These are phyloP conservation scores for Morus bassanus DNA, from an alignment of 2,797 vertebrate species.

Conservation along the genomic window DNA sequence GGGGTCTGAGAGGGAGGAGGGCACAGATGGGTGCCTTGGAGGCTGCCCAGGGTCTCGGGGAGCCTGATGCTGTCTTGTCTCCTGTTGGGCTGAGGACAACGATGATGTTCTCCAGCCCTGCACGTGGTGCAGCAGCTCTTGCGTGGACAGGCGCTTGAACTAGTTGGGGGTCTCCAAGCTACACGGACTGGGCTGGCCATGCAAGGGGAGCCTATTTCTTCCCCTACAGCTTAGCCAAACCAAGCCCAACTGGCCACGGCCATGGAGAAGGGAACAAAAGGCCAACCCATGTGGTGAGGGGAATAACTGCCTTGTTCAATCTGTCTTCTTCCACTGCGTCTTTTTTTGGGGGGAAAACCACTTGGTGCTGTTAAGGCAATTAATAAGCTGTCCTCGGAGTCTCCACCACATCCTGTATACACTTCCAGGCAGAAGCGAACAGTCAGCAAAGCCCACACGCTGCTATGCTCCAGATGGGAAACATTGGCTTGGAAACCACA, in stretches of 20 bases:
- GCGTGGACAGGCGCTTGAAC: not conserved
- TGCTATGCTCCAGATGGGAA: slow-evolving; percentile 31
- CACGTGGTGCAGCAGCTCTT: not conserved
- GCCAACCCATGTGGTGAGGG: not conserved
- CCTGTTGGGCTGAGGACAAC: not conserved
- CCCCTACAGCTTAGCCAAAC: not conserved
- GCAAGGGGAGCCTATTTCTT: not conserved
- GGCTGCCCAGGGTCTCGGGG: not conserved
- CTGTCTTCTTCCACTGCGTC: not conserved
- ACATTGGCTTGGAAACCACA: not conserved
- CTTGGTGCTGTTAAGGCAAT: not conserved
- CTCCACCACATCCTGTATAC: slow-evolving; percentile 23
- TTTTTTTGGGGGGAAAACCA: not conserved
- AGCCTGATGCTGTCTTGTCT: not conserved
- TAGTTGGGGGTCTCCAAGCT: not conserved
- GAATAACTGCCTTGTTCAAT: not conserved
- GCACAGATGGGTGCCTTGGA: not conserved
- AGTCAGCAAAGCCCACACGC: not conserved
- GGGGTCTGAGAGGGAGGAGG: not conserved
- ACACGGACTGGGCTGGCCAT: not conserved
- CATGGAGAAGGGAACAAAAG: not conserved
- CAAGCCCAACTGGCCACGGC: rapidly evolving
- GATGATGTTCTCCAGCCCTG: not conserved
- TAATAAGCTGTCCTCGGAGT: not conserved
- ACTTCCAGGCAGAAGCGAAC: not conserved